Base-by-base conservation (phyloP, 2,113 vertebrate species). In the Pelusios castaneus region DNA sequence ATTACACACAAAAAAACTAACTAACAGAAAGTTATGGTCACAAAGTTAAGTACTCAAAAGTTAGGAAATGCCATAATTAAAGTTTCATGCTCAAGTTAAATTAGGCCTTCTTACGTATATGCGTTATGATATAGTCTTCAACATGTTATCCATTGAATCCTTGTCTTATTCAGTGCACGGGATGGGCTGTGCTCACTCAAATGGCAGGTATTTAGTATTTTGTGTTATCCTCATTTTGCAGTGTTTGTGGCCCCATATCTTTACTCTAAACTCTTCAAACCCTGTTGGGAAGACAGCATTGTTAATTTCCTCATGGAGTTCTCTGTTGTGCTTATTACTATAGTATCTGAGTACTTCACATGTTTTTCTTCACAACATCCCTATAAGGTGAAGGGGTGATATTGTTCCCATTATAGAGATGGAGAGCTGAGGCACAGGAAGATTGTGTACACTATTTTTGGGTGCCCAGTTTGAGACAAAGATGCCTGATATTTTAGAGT, bases 51-150 rank as follows among this genome's bases (percentile, higher is more conserved):
- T 83, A 41, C 84, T 91, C 27, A 41, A 34, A 90, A 92, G 10
- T 29, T 90, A 80, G 91, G 91, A 73, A 91, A 94, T 97, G 93
- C 89, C 94, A 96, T 92, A 94, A 93, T 92, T 85, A 93, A 89
- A 0, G 88, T 97, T 95, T 91, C 94, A 92, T 90, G 25, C 43
- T 6, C 24, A 76, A 29, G 11, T 75, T 43, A 41, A 43, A 76
- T 45, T 76, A 11, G 73, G 24, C 73, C 73, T 11, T 45, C 13
- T 43, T 4, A 3, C 25, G 41, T 43, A 22, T 43, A 43, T 75
- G 14, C 34, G 19, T n/a, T n/a, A 21, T 70, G 63, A 84, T 86
- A 29, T 2, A 24, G 87, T 34, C 31, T 92, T 49, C 52, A 22
- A 38, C 10, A 87, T 93, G 47, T 31, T 73, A 92, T 93, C 19